phyloP scores from a whole-genome alignment of 2,888 invertebrate species.

The Conus canariensis region DNA sequence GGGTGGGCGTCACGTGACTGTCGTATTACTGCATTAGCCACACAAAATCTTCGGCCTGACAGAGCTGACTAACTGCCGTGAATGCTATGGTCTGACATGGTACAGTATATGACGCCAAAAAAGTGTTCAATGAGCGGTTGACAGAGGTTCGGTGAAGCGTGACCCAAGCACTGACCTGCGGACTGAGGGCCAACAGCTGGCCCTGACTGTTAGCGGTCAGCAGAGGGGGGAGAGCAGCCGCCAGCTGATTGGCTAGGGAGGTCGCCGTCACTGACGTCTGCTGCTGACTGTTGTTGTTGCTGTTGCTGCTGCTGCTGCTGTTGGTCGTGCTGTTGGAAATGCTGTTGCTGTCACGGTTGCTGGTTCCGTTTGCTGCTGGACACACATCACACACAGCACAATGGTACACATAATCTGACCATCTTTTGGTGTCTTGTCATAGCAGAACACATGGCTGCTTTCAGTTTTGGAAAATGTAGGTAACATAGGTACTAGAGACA shows the following conservation, averaged over 20 bases:
- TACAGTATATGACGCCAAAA: fast-evolving
- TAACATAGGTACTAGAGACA: too few species aligned
- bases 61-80: too few species aligned
- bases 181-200: slow-evolving; percentile 78
- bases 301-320: slow-evolving; percentile 17
- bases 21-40: too few species aligned
- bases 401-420: neutral
- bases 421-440: too few species aligned
- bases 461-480: too few species aligned
- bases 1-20: too few species aligned
- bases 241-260: slow-evolving; percentile 66
- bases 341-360: neutral
- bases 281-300: slow-evolving; percentile 20
- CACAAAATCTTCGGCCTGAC: too few species aligned
- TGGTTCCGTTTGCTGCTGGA: slow-evolving; percentile 33
- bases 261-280: slow-evolving; percentile 31
- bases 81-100: too few species aligned
- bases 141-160: too few species aligned
- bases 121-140: too few species aligned
- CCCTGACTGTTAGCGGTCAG: slow-evolving; percentile 77
- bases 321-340: slow-evolving; percentile 10
- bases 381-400: neutral
- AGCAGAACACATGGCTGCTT: too few species aligned
- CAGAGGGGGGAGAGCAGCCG: slow-evolving; percentile 69
- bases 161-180: slow-evolving; percentile 66